Evolutionary conservation across 2,113 vertebrate genomes (phyloP).

Genomic region (Cryptotis parvus): DNA sequence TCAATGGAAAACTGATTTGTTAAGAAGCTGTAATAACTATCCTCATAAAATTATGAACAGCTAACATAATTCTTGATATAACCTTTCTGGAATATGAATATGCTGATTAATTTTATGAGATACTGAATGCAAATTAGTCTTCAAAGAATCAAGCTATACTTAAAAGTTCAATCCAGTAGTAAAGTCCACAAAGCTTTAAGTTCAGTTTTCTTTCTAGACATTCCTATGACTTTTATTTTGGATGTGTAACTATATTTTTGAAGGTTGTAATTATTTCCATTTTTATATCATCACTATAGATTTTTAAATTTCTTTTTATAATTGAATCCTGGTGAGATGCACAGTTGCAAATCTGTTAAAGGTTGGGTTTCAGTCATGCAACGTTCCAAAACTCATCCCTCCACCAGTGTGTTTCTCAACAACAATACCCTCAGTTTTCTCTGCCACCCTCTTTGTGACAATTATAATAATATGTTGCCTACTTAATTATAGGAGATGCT

Average conservation of each 20-base stretch:
- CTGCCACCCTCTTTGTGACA: no score
- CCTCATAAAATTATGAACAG: slow-evolving; percentile 78
- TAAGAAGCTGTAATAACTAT: slow-evolving; percentile 55
- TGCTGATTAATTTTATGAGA: slow-evolving; percentile 82
- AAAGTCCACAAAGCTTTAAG: slow-evolving; percentile 74
- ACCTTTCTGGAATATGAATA: slow-evolving; percentile 81
- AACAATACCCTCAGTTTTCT: no score
- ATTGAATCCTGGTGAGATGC: no score
- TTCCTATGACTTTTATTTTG: slow-evolving; percentile 60
- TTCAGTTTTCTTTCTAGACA: slow-evolving; percentile 73
- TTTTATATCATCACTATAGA: no score
- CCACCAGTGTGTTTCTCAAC: no score
- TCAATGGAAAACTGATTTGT: slow-evolving; percentile 80
- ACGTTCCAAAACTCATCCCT: no score
- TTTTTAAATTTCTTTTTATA: no score
- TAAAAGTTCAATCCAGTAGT: slow-evolving; percentile 40
- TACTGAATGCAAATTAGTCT: slow-evolving; percentile 76
- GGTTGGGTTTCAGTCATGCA: no score
- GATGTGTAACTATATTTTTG: not conserved
- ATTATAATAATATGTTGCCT: no score
- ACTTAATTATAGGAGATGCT: not conserved
- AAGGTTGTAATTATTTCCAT: not conserved
- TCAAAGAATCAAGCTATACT: slow-evolving; percentile 70
- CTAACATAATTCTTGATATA: slow-evolving; percentile 78
- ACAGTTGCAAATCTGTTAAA: no score